phyloP scores from a whole-genome alignment of 2,113 vertebrate genomes.

The Burhinus bistriatus region DNA sequence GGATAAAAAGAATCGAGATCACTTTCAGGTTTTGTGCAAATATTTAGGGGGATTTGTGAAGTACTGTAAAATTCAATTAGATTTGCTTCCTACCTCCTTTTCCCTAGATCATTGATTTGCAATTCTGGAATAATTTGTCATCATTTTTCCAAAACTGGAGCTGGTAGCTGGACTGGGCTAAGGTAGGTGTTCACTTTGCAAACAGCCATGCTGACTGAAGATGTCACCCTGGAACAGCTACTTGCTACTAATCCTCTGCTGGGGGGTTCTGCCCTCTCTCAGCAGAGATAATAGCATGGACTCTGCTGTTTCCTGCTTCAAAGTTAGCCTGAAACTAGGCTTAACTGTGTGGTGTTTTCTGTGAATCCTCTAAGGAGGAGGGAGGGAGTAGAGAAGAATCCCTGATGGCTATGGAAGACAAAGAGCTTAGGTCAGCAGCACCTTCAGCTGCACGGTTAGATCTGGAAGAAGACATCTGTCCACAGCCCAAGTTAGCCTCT shows the following conservation, averaged over 20 bases:
- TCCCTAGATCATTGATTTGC: not conserved
- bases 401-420: not conserved
- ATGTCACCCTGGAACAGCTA: not conserved
- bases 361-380: not conserved
- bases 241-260: not conserved
- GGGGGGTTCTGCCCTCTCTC: not conserved
- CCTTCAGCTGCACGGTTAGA: not conserved
- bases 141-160: not conserved
- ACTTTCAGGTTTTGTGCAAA: not conserved
- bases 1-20: slow-evolving; percentile 19
- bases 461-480: not conserved
- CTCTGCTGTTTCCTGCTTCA: not conserved
- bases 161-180: not conserved
- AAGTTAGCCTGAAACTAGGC: not conserved
- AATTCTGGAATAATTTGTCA: not conserved
- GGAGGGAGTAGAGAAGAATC: not conserved
- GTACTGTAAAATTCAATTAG: slow-evolving; percentile 29
- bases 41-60: slow-evolving; percentile 13
- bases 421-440: not conserved
- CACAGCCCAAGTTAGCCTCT: not conserved
- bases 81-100: not conserved
- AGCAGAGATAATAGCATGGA: not conserved
- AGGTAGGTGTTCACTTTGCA: not conserved
- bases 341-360: not conserved
- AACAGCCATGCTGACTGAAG: not conserved